These are phyloP conservation scores for Tethea ocularis DNA, from an alignment of 2,888 invertebrate species.

Conservation along the genomic window DNA sequence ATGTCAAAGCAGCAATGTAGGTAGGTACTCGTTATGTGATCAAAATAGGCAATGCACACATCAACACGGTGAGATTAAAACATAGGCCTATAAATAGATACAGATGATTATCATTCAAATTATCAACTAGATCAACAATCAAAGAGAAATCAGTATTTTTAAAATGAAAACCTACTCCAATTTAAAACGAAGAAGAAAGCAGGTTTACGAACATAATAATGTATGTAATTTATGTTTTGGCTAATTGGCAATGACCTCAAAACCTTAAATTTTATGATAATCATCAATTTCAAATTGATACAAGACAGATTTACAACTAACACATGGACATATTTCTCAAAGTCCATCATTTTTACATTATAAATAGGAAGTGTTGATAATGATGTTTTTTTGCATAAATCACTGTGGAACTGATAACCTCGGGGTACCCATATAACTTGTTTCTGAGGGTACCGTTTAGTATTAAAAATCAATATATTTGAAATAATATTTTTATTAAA, in stretches of 20 bases:
- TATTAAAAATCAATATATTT: no score
- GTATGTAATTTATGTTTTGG: constrained; percentile 15
- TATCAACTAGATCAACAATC: not conserved
- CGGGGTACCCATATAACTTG: not conserved
- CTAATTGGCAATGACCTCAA: constrained; percentile 22
- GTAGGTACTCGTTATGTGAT: no score
- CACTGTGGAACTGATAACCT: not conserved
- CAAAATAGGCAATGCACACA: no score
- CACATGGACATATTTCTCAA: not conserved
- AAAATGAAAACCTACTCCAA: not conserved
- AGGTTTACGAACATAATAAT: constrained; percentile 11
- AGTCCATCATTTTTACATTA: not conserved
- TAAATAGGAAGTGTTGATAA: not conserved
- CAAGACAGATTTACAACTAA: not conserved
- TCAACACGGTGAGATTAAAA: no score
- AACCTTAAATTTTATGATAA: constrained; percentile 14
- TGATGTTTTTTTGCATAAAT: constrained; percentile 4
- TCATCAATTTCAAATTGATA: not conserved
- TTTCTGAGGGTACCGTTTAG: not conserved
- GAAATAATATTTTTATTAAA: no score
- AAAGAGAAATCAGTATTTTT: constrained; percentile 9
- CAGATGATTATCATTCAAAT: not conserved
- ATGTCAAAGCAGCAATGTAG: no score
- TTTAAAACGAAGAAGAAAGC: constrained; percentile 13
- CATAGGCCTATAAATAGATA: not conserved